Percentiles rank a stretch among this genome's conserved stretches.
Evolutionary conservation across 2,113 vertebrate species (phyloP).

Genomic region (Heteronetta atricapilla): DNA sequence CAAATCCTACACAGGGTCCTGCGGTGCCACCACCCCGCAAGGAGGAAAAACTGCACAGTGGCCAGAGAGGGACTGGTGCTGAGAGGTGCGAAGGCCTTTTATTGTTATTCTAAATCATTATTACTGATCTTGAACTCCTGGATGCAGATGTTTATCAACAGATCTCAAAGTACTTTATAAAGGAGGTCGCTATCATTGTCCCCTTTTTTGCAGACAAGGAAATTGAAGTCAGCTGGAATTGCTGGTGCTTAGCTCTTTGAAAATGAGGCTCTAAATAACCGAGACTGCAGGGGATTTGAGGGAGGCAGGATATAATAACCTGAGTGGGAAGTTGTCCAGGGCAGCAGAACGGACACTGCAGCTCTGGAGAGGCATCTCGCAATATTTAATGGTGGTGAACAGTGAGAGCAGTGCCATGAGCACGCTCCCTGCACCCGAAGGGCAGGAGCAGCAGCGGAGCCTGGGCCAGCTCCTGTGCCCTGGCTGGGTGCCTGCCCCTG

Average conservation of each 20-base stretch:
- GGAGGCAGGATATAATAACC: not conserved
- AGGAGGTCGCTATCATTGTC: not conserved
- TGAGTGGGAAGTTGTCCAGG: not conserved
- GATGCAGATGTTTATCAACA: not conserved
- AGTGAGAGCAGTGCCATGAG: rapidly evolving
- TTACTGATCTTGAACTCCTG: not conserved
- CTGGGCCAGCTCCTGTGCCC: too few relatives aligned
- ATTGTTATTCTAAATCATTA: not conserved
- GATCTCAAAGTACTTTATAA: not conserved
- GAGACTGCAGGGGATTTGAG: not conserved
- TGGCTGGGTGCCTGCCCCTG: too few relatives aligned
- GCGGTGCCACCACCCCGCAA: not conserved
- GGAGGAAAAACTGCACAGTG: rapidly evolving
- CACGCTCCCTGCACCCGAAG: rapidly evolving
- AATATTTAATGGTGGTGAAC: rapidly evolving
- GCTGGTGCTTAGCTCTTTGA: not conserved
- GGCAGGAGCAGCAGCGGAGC: not conserved
- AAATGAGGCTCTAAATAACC: not conserved
- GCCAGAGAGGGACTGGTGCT: not conserved
- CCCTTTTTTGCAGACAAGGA: not conserved
- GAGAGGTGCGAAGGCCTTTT: not conserved
- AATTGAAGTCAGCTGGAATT: not conserved
- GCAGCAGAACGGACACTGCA: not conserved
- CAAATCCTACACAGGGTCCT: not conserved
- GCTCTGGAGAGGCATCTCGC: not conserved